Evolutionary conservation across 2,797 vertebrate species (phyloP), one percentile per base, ranked within the genome.

Genomic region (Rhabdomys pumilio): DNA sequence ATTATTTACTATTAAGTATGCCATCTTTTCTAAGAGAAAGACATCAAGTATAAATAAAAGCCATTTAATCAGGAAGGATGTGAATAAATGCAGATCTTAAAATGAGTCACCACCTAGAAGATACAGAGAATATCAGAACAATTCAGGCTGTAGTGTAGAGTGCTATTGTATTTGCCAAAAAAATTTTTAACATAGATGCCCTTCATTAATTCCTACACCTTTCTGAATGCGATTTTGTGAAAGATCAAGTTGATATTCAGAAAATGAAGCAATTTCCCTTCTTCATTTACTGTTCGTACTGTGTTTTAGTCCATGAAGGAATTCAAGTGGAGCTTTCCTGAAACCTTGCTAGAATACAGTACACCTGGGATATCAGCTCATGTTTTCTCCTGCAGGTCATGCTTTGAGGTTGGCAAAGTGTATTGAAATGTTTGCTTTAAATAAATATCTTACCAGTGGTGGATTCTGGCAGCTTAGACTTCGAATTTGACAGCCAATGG

Each of bases 181-280:
- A 38, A 38, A 47, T 19, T 84, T 87, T 85, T n/a, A 67, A 67
- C 10, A 44, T 20, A 50, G 24, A 89, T 80, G 22, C 92, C 41
- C 8, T 89, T 69, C 89, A 50, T 94, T 91, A 76, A 38, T 87
- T 59, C 84, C 92, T 38, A 34, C 22, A 90, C 12, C 80, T 72
- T 34, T 14, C 29, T 86, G 77, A 92, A 44, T 75, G 20, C 59
- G 38, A 76, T 87, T 86, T 86, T 83, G 7, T 47, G 34, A 63
- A 80, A n/a, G 59, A 92, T 0, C 13, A 72, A 72, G 9, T 41
- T 82, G 8, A 79, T 69, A 50, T 31, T 24, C 20, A 82, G 50
- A 94, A 85, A 72, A 80, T 76, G 41, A 92, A 29, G 4, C 65
- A 47, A 82, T 61, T 53, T 34, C 20, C 59, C 72, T 77, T 82